Conservation (phyloP, 1,140 invertebrate species). For the Drosophila watanabei region DNA sequence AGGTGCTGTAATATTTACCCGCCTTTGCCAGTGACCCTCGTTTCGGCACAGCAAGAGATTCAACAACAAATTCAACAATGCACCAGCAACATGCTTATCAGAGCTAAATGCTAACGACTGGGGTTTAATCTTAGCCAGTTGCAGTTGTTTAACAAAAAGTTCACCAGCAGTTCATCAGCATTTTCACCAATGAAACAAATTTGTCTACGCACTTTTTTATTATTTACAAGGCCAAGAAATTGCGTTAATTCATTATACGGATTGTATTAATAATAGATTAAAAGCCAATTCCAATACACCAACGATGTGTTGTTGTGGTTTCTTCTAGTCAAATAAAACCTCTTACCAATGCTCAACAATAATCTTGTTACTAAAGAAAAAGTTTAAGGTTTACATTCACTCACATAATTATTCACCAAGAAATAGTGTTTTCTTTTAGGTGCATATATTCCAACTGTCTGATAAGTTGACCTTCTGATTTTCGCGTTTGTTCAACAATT, state of each 20-base stretch:
- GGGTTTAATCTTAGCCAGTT: not conserved
- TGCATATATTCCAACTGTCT: not conserved
- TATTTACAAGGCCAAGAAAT: not conserved
- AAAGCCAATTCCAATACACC: not conserved
- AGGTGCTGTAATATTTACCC: slow-evolving; percentile 11
- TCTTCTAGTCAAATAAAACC: not conserved
- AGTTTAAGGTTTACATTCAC: not conserved
- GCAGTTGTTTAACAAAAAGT: not conserved
- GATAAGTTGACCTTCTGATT: slow-evolving; percentile 5
- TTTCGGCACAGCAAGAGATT: not conserved
- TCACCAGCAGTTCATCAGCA: not conserved
- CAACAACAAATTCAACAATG: not conserved
- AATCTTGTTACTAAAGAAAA: not conserved
- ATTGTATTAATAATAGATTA: too few relatives aligned
- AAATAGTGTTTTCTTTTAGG: not conserved
- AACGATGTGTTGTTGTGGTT: not conserved
- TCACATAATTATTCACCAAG: not conserved
- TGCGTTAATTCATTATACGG: too few relatives aligned
- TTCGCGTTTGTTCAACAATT: not conserved
- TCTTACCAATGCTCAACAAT: not conserved
- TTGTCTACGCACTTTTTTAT: not conserved
- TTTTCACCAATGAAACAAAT: not conserved
- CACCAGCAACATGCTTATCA: not conserved
- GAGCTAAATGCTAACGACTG: not conserved
- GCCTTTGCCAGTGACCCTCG: slow-evolving; percentile 9